Conservation (phyloP, 2,888 invertebrate genomes). For the Zeuzera pyrina region DNA sequence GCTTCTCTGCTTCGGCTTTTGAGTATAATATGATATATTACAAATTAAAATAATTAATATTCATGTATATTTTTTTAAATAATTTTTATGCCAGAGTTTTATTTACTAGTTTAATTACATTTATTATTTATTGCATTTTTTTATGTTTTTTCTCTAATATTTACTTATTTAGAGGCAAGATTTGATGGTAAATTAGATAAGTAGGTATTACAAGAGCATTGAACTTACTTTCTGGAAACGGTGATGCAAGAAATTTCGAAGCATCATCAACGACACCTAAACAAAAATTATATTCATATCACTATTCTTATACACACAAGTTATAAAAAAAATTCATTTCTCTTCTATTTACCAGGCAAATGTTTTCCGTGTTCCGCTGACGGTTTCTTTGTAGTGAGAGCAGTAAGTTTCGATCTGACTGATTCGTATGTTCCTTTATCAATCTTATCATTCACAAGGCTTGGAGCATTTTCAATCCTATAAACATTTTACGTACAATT, state of each 20-base stretch:
- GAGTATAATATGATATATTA: background rate
- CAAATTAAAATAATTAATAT: background rate
- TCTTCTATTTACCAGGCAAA: slow-evolving; percentile 29
- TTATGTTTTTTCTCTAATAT: too few relatives aligned
- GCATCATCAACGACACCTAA: slow-evolving; percentile 40
- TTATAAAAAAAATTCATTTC: background rate
- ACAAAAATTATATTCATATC: slow-evolving; percentile 6
- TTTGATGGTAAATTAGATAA: too few relatives aligned
- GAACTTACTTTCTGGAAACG: slow-evolving; percentile 41
- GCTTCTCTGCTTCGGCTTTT: slow-evolving; percentile 27
- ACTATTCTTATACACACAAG: background rate
- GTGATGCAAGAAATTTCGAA: slow-evolving; percentile 38
- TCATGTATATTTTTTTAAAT: background rate
- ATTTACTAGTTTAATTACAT: too few relatives aligned
- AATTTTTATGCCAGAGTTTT: too few relatives aligned
- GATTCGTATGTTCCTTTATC: slow-evolving; percentile 32
- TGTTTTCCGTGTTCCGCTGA: slow-evolving; percentile 22
- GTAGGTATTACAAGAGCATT: too few relatives aligned
- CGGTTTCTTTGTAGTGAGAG: slow-evolving; percentile 26
- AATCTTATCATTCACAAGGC: slow-evolving; percentile 30
- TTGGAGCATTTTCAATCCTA: slow-evolving; percentile 32
- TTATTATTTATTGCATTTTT: too few relatives aligned
- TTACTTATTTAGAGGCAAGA: too few relatives aligned
- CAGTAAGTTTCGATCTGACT: slow-evolving; percentile 33
- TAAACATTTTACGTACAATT: slow-evolving; percentile 7